Percentiles rank a stretch among this genome's conserved stretches.
phyloP scores from a whole-genome alignment of 2,797 vertebrate species.

The Enteromius anoplus region DNA sequence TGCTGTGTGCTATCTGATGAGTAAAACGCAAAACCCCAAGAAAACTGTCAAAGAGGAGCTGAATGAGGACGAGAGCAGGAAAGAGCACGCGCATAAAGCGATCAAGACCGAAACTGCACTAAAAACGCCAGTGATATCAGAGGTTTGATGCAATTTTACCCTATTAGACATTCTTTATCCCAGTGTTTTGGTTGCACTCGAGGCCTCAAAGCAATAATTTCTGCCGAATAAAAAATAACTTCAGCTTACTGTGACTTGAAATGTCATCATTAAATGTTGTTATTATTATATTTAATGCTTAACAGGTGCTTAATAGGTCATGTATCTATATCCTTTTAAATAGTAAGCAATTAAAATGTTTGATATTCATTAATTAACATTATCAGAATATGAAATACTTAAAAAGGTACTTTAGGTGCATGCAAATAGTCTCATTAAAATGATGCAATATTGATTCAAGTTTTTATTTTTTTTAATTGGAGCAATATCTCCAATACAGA shows the following conservation, averaged over 20 bases:
- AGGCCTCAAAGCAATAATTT: neutral
- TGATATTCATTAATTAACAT: neutral
- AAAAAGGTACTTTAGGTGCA: neutral
- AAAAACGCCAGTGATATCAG: conserved; percentile 3
- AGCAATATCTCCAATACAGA: no score
- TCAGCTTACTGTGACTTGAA: neutral
- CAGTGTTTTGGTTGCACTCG: neutral
- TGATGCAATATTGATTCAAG: neutral
- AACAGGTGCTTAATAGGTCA: neutral
- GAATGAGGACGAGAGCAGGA: neutral
- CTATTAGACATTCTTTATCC: neutral
- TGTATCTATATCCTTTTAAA: neutral
- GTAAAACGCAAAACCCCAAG: conserved; percentile 29
- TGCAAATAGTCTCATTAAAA: neutral
- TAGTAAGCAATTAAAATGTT: neutral
- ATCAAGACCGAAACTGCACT: neutral
- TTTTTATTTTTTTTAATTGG: neutral
- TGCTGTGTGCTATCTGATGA: conserved; percentile 68
- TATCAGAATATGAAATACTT: neutral
- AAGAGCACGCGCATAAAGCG: conserved; percentile 10
- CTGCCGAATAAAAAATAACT: neutral
- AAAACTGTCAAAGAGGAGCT: neutral
- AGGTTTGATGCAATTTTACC: conserved; percentile 39
- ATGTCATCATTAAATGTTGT: neutral
- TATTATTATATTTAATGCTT: no score